phyloP scores from a whole-genome alignment of 2,113 vertebrate species.

The Atrichornis clamosus region DNA sequence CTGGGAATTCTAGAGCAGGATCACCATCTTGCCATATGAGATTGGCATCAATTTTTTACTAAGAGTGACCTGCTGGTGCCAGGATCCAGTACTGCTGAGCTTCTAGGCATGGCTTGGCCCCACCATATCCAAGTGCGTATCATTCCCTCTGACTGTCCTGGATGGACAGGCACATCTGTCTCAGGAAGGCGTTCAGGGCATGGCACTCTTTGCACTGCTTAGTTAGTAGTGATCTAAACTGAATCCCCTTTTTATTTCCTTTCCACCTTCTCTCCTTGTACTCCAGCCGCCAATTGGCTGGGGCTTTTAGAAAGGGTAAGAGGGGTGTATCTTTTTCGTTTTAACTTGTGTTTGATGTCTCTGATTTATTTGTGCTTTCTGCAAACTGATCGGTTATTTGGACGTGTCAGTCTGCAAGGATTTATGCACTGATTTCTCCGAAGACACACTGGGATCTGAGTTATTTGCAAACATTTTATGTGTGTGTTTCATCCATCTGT shows the following conservation, averaged over 20 bases:
- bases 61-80: not conserved
- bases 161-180: not conserved
- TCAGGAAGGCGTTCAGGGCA: not conserved
- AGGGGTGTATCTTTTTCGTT: not conserved
- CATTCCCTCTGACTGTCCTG: not conserved
- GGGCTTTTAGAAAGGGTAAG: not conserved
- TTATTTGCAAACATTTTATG: not conserved
- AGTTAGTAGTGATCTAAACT: not conserved
- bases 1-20: not conserved
- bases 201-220: not conserved
- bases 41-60: conserved; percentile 26
- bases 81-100: not conserved
- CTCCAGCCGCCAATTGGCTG: not conserved
- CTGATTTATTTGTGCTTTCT: not conserved
- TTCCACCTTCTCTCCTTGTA: not conserved
- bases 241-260: not conserved
- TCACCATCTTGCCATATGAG: not conserved
- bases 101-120: not conserved
- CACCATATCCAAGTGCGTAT: not conserved
- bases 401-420: not conserved
- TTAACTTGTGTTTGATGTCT: not conserved
- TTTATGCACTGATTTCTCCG: not conserved
- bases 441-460: not conserved
- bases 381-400: not conserved
- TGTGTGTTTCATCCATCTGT: fast-evolving